phyloP scores from a whole-genome alignment of 2,888 invertebrate species.

The Amphimallon solstitiale region DNA sequence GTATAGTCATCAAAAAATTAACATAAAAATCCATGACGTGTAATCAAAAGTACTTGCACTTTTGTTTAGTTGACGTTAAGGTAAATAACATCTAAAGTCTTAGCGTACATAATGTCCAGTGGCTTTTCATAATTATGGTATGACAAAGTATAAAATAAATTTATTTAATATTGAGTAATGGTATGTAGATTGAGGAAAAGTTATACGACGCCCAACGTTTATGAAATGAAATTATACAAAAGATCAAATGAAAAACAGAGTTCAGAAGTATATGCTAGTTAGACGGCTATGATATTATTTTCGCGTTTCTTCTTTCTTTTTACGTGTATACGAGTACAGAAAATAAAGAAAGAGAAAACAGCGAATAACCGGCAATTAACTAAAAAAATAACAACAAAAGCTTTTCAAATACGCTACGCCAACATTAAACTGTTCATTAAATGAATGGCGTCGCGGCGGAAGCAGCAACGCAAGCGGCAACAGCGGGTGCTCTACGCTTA shows the following conservation, averaged over 20 bases:
- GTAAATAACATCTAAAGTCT: too few relatives aligned
- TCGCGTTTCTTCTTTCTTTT: slow-evolving; percentile 22
- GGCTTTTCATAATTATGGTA: too few relatives aligned
- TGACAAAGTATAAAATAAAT: too few relatives aligned
- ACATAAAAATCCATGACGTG: too few relatives aligned
- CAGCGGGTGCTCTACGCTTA: slow-evolving; percentile 23
- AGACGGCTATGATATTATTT: slow-evolving; percentile 27
- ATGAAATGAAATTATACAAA: slow-evolving; percentile 8
- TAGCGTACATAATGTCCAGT: too few relatives aligned
- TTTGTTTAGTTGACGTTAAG: too few relatives aligned
- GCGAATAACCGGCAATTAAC: slow-evolving; percentile 39
- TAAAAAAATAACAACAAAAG: slow-evolving; percentile 39
- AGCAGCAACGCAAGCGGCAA: slow-evolving; percentile 2
- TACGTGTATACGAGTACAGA: slow-evolving; percentile 2
- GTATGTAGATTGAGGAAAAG: too few relatives aligned
- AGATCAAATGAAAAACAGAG: slow-evolving; percentile 17
- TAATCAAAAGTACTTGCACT: too few relatives aligned
- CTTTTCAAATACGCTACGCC: slow-evolving; percentile 28
- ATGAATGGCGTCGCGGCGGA: slow-evolving; percentile 18
- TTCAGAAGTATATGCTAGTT: slow-evolving; percentile 29
- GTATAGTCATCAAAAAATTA: too few relatives aligned
- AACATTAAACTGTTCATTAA: slow-evolving; percentile 38
- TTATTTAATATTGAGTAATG: too few relatives aligned
- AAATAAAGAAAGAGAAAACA: slow-evolving; percentile 19
- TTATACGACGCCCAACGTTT: background rate